These are phyloP conservation scores for Lucilia sericata DNA, from an alignment of 1,140 invertebrate genomes.

Conservation along the genomic window DNA sequence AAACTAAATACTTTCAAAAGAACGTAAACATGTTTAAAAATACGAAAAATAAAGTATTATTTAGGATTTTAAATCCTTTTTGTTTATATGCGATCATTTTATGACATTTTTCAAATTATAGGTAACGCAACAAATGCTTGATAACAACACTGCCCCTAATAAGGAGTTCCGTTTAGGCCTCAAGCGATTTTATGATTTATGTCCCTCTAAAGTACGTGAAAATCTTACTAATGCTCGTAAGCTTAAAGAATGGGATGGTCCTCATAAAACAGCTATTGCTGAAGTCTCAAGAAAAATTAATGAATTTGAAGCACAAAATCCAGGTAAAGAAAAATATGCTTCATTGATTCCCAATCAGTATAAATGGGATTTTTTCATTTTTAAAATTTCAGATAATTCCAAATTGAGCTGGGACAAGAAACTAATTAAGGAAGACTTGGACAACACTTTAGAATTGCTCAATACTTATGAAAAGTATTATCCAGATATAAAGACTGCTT, in stretches of 20 bases:
- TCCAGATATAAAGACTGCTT: slow-evolving; percentile 86
- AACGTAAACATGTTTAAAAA: too few species aligned
- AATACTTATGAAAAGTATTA: slow-evolving; percentile 90
- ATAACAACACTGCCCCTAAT: slow-evolving; percentile 62
- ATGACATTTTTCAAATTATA: background rate
- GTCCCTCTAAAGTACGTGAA: slow-evolving; percentile 85
- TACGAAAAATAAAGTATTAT: too few species aligned
- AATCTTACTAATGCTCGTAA: slow-evolving; percentile 86
- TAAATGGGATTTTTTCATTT: too few species aligned
- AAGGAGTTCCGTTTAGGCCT: slow-evolving; percentile 88
- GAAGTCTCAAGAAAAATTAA: slow-evolving; percentile 80
- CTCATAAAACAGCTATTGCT: slow-evolving; percentile 83
- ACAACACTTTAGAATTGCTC: slow-evolving; percentile 86
- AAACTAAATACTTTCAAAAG: too few species aligned
- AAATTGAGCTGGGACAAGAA: slow-evolving; percentile 76
- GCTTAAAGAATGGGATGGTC: slow-evolving; percentile 87
- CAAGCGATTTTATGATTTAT: slow-evolving; percentile 88
- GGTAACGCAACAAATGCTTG: slow-evolving; percentile 54
- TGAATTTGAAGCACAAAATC: slow-evolving; percentile 76
- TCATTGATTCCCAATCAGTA: too few species aligned
- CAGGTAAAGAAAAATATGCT: too few species aligned
- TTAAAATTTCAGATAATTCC: slow-evolving; percentile 51
- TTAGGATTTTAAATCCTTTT: too few species aligned
- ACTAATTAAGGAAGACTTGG: slow-evolving; percentile 89
- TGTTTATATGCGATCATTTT: too few species aligned